Evolutionary conservation across 2,888 invertebrate genomes (phyloP).

Genomic region (Drosophila rellima): DNA sequence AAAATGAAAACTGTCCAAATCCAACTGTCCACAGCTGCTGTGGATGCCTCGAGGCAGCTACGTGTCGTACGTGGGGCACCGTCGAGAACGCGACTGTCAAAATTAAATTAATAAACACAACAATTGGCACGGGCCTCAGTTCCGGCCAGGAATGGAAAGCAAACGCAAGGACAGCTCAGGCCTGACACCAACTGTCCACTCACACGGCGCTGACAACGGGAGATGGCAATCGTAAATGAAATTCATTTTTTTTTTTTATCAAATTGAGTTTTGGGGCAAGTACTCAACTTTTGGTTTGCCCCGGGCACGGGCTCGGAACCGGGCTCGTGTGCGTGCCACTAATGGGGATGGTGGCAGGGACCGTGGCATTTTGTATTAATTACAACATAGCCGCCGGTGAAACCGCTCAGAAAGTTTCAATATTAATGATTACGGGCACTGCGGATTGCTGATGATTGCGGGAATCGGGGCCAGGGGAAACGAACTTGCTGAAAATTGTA

Average conservation of each 20-base stretch:
- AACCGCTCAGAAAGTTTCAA: constrained; percentile 68
- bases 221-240: constrained; percentile 74
- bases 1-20: constrained; percentile 42
- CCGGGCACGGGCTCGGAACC: constrained; percentile 39
- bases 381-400: constrained; percentile 71
- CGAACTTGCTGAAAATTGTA: neutral
- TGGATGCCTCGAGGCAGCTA: constrained; percentile 57
- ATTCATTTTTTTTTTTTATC: constrained; percentile 55
- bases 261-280: constrained; percentile 77
- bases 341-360: constrained; percentile 8
- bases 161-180: neutral
- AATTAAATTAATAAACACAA: constrained; percentile 80
- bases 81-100: constrained; percentile 69
- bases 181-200: constrained; percentile 70
- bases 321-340: constrained; percentile 14
- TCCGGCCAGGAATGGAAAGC: constrained; percentile 10
- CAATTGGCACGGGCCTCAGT: constrained; percentile 63
- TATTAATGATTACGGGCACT: constrained; percentile 69
- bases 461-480: constrained; percentile 3
- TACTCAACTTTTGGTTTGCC: constrained; percentile 76
- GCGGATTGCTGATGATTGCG: constrained; percentile 30
- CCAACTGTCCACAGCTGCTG: constrained; percentile 68
- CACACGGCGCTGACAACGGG: constrained; percentile 52
- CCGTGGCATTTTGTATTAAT: constrained; percentile 76
- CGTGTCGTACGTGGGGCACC: constrained; percentile 51